Conservation (phyloP, 2,113 vertebrate genomes). For the Corythaeola cristata region DNA sequence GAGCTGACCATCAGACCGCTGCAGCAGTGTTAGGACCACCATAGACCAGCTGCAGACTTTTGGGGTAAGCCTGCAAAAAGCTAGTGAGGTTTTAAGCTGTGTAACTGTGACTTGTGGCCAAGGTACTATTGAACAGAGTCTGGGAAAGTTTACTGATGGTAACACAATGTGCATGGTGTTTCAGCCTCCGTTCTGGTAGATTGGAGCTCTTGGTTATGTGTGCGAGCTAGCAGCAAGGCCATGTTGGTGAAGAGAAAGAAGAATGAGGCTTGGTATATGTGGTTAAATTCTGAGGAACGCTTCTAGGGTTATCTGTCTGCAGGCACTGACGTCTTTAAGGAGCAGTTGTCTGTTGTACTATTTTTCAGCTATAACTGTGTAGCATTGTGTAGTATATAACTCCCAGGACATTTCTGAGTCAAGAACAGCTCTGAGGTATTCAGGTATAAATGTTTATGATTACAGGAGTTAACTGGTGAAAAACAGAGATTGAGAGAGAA, state of each 20-base stretch:
- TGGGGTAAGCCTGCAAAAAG: not conserved
- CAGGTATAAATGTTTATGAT: not conserved
- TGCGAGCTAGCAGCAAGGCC: not conserved
- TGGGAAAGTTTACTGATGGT: not conserved
- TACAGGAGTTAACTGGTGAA: not conserved
- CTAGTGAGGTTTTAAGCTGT: not conserved
- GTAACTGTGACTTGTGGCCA: not conserved
- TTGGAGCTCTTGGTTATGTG: not conserved
- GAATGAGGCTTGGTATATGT: not conserved
- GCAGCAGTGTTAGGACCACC: not conserved
- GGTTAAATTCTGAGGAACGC: not conserved
- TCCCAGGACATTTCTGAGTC: not conserved
- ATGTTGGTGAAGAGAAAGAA: not conserved
- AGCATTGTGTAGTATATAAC: not conserved
- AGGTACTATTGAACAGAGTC: not conserved
- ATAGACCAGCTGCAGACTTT: not conserved
- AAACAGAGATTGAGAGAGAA: not conserved
- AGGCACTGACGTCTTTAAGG: not conserved
- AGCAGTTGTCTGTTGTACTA: not conserved
- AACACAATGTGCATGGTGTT: not conserved
- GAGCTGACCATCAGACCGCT: not conserved
- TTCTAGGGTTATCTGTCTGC: not conserved
- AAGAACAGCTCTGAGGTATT: not conserved
- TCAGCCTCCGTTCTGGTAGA: not conserved
- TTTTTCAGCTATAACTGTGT: not conserved